A percentile compares a stretch with the other conserved stretches of the same genome.
phyloP scores from a whole-genome alignment of 2,888 invertebrate species.

The Blastobasis adustella region DNA sequence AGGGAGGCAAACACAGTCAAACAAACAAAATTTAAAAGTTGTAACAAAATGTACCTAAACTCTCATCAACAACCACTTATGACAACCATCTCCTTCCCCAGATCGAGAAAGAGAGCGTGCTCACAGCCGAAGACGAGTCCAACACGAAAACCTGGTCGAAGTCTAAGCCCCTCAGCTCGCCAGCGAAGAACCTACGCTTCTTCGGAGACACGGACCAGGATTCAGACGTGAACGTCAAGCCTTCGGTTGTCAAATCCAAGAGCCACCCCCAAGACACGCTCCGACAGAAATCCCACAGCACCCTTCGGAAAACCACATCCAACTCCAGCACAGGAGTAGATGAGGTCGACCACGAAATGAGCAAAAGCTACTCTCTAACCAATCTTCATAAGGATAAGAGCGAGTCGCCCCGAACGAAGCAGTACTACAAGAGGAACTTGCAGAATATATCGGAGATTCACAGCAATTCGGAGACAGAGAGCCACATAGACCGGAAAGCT shows the following conservation, averaged over 20 bases:
- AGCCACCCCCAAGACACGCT: slow-evolving; percentile 26
- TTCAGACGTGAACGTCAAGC: slow-evolving; percentile 76
- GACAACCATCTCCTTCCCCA: slow-evolving; percentile 18
- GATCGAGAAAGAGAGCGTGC: slow-evolving; percentile 63
- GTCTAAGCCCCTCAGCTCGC: slow-evolving; percentile 48
- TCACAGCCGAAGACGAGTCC: slow-evolving; percentile 75
- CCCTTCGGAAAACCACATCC: slow-evolving; percentile 57
- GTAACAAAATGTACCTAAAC: too few species aligned
- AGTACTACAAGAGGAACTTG: slow-evolving; percentile 63
- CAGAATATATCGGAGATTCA: slow-evolving; percentile 75
- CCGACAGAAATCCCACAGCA: slow-evolving; percentile 27
- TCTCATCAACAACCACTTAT: too few species aligned
- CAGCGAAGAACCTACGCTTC: slow-evolving; percentile 84
- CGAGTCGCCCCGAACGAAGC: slow-evolving; percentile 46
- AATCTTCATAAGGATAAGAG: slow-evolving; percentile 51
- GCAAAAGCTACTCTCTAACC: slow-evolving; percentile 60
- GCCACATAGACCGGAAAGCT: slow-evolving; percentile 43
- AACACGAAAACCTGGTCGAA: slow-evolving; percentile 42
- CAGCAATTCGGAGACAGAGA: slow-evolving; percentile 60
- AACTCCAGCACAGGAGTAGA: slow-evolving; percentile 63
- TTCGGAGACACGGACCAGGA: slow-evolving; percentile 90
- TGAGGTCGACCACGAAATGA: slow-evolving; percentile 52
- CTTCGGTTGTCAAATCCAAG: slow-evolving; percentile 39
- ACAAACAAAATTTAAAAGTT: too few species aligned
- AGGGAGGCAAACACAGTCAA: too few species aligned